phyloP scores from a whole-genome alignment of 2,888 invertebrate species.

The Tineola bisselliella region DNA sequence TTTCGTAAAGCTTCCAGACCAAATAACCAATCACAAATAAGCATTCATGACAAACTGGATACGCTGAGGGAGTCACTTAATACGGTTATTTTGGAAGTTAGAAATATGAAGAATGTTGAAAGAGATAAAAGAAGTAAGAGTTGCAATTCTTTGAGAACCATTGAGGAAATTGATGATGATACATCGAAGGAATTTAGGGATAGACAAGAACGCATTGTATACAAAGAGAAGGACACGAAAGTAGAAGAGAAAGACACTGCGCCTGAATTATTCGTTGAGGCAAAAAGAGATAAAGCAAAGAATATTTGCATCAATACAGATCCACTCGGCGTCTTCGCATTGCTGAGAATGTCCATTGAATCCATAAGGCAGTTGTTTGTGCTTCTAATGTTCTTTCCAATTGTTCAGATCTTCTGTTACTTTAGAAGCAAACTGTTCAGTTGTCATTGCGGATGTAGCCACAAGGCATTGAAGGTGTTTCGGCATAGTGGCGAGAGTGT shows the following conservation, averaged over 20 bases:
- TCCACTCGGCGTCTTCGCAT: slow-evolving; percentile 37
- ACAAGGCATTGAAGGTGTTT: too few relatives aligned
- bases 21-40: slow-evolving; percentile 17
- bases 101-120: slow-evolving; percentile 15
- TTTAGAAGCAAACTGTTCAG: not conserved
- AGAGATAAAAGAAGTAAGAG: not conserved
- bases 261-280: not conserved
- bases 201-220: too few relatives aligned
- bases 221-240: too few relatives aligned
- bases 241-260: not conserved
- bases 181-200: not conserved
- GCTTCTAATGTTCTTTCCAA: slow-evolving; percentile 25
- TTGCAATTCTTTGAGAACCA: not conserved
- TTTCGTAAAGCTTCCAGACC: slow-evolving; percentile 16
- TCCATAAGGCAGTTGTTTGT: slow-evolving; percentile 37
- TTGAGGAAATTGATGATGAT: not conserved
- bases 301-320: slow-evolving; percentile 54
- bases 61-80: slow-evolving; percentile 34
- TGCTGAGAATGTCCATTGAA: slow-evolving; percentile 40
- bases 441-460: not conserved
- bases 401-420: not conserved
- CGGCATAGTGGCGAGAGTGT: too few relatives aligned
- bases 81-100: slow-evolving; percentile 31
- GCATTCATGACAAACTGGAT: slow-evolving; percentile 40
- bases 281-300: slow-evolving; percentile 19